A percentile compares a stretch with the other conserved stretches of the same genome.
Conservation (phyloP, 2,888 invertebrate genomes). For the Tetramorium bicarinatum region DNA sequence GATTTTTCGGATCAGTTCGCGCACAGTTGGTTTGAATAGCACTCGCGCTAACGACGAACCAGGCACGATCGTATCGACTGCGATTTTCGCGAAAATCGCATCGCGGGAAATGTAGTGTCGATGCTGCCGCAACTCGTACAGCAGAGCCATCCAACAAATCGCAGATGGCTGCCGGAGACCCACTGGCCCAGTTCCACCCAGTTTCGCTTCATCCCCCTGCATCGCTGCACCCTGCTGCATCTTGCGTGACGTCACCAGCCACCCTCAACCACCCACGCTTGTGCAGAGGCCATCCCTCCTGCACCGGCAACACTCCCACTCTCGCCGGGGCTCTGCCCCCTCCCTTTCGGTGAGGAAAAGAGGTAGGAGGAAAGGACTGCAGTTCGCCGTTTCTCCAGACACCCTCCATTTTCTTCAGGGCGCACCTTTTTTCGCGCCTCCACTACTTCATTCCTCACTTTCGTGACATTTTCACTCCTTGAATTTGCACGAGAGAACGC, state of each 20-base stretch:
- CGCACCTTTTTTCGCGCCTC: not conserved
- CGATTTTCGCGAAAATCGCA: slow-evolving; percentile 46
- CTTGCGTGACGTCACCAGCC: slow-evolving; percentile 82
- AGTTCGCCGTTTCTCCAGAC: slow-evolving; percentile 10
- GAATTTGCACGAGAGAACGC: slow-evolving; percentile 18
- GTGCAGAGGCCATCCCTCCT: slow-evolving; percentile 74
- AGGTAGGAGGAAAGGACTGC: slow-evolving; percentile 41
- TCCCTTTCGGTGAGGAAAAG: slow-evolving; percentile 37
- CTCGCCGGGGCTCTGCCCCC: slow-evolving; percentile 54
- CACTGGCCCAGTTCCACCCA: slow-evolving; percentile 85
- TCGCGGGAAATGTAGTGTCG: slow-evolving; percentile 44
- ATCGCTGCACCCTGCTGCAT: slow-evolving; percentile 81
- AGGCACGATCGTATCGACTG: not conserved
- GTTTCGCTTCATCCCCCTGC: slow-evolving; percentile 80
- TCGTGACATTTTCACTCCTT: not conserved
- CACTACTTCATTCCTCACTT: not conserved
- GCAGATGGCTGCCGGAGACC: slow-evolving; percentile 84
- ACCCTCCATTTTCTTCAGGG: not conserved
- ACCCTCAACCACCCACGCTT: slow-evolving; percentile 76
- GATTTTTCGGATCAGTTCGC: slow-evolving; percentile 14
- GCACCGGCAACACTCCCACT: slow-evolving; percentile 70
- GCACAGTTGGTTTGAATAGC: slow-evolving; percentile 13
- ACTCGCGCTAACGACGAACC: slow-evolving; percentile 16
- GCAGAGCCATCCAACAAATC: slow-evolving; percentile 74
- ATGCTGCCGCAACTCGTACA: slow-evolving; percentile 32